Conservation (phyloP, 2,888 invertebrate species). For the Ctenicera cuprea region DNA sequence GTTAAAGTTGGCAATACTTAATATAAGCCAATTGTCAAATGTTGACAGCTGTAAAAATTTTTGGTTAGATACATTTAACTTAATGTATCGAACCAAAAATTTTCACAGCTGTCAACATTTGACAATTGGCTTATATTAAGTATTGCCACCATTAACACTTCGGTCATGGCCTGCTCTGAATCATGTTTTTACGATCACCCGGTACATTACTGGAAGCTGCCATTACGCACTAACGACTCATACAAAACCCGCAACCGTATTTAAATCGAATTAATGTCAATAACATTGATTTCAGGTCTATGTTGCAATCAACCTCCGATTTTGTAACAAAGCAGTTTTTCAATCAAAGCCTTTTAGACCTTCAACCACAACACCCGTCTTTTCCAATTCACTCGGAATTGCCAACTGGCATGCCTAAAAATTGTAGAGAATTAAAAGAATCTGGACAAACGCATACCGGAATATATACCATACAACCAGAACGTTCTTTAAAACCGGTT, state of each 20-base stretch:
- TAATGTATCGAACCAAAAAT: too few relatives aligned
- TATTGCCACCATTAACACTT: too few relatives aligned
- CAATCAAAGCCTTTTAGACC: slow-evolving; percentile 61
- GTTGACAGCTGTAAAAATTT: too few relatives aligned
- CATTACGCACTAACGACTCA: neutral
- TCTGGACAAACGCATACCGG: slow-evolving; percentile 75
- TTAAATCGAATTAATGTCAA: neutral
- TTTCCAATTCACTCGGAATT: slow-evolving; percentile 12
- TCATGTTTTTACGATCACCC: too few relatives aligned
- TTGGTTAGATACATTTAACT: too few relatives aligned
- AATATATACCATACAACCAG: slow-evolving; percentile 79
- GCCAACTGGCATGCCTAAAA: slow-evolving; percentile 71
- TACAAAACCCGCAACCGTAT: neutral
- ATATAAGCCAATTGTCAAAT: too few relatives aligned
- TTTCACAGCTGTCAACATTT: too few relatives aligned
- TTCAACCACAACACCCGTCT: slow-evolving; percentile 54
- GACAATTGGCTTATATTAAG: too few relatives aligned
- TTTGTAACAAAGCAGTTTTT: slow-evolving; percentile 66
- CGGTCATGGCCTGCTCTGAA: too few relatives aligned
- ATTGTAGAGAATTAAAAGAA: slow-evolving; percentile 76
- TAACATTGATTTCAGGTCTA: slow-evolving; percentile 54
- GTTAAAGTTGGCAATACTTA: too few relatives aligned
- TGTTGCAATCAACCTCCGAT: slow-evolving; percentile 55
- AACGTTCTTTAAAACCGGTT: slow-evolving; percentile 75
- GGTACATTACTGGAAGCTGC: too few relatives aligned